Base-by-base conservation (phyloP, 92 coral and sea anemone species). In the Paragorgia papillata region DNA sequence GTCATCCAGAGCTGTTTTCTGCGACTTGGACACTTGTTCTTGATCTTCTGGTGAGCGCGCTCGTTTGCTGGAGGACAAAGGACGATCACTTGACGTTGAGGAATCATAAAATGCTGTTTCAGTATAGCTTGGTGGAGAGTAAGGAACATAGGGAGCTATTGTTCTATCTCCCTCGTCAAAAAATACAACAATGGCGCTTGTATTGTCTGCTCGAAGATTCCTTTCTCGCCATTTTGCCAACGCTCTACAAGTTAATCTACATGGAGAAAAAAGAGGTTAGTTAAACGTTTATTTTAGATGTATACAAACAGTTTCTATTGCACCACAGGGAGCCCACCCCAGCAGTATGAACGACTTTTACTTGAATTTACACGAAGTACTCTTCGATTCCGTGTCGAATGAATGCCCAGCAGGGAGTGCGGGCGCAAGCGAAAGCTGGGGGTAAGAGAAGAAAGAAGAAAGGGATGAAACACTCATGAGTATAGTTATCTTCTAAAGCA, bases 181-280 rank as follows among this genome's bases (percentile, higher is more conserved):
- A 88, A 86, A 87, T 2, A 90, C 88, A 0, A 93, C 93, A 58
- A 93, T 88, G 9, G 73, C 97, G 54, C 92, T 88, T 0, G 97
- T 93, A 65, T 93, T 93, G 73, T 93, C 97, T 13, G 97, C 96
- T 18, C 97, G 86, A 14, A 93, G 80, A 18, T 89, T 89, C 48
- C 90, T 77, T 5, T 89, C 96, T 25, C 97, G 81, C 97, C 97
- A 93, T 69, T 89, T 83, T 24, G 88, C 80, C 32, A 93, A 64
- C 13, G 96, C 97, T 69, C 88, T 80, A 31, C 83, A 83, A 34
- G 91, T 85, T 34, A 92, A 77, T 64, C 97, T 92, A 69, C 20
- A 25, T 28, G 33, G 2, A 18, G 3, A 28, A 0, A 60, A 60
- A 60, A 60, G 10, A 37, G n/a, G n/a, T n/a, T n/a, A n/a, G n/a